Evolutionary conservation across 1,140 invertebrate species (phyloP), one percentile per base, ranked within the genome.

Genomic region (Piezodorus guildinii): DNA sequence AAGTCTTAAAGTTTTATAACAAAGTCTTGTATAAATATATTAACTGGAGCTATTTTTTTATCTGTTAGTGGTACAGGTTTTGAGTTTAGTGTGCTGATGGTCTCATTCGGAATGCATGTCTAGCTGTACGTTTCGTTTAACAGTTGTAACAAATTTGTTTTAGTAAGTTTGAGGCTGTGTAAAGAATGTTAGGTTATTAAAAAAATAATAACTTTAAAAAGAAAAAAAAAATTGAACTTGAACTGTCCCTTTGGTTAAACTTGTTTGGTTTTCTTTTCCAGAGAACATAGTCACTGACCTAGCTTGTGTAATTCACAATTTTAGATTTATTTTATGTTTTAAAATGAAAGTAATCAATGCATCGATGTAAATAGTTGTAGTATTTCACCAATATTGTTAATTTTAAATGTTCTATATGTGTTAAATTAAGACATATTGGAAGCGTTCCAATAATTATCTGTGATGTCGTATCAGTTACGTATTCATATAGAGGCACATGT

Each of bases 361-460:
- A 49, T 49, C 8, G 21, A 49, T 49, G 46, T 49, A 19, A 46
- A 49, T 49, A 19, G 21, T 21, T 49, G 46, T 49, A 49, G 46
- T 19, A 49, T 21, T 6, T 49, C 46, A 49, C 46, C 21, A 49
- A 19, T 49, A n/a, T 49, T 56, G 52, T 56, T 56, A 25, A 56
- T 56, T 56, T 56, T 14, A 19, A 39, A 56, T 25, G 23, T 56
- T 56, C 9, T 56, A 21, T 49, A 49, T 49, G 17, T 56, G 27
- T 25, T 15, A 56, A 21, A 23, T 56, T 56, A 56, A 23, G 46
- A 56, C 23, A 23, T 23, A 21, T 56, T 56, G 52, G 52, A 56
- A 56, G 17, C 23, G 23, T 56, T 23, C 52, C 17, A 56, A 56
- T 56, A 56, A 56, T 56, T 25, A 56, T 56, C 52, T 56, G 52